phyloP scores from a whole-genome alignment of 1,140 invertebrate species.

The Drosophila quadrilineata region DNA sequence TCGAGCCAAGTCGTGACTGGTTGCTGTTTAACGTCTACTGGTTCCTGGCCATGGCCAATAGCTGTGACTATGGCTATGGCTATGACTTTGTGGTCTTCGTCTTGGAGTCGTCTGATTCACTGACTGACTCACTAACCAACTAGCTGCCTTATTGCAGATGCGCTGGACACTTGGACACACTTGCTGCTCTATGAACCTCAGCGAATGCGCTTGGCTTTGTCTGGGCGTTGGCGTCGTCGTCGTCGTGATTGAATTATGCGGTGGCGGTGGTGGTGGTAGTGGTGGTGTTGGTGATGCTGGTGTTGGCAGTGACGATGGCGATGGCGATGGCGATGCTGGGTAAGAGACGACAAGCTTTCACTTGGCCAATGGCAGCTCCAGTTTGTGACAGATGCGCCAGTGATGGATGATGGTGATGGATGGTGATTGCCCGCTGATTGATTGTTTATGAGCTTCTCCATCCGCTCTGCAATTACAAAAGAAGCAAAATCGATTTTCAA shows the following conservation, averaged over 20 bases:
- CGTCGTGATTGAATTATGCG: slow-evolving; percentile 55
- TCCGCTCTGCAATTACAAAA: slow-evolving; percentile 55
- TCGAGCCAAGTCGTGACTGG: slow-evolving; percentile 16
- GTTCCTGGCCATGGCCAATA: slow-evolving; percentile 45
- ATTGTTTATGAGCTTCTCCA: slow-evolving; percentile 35
- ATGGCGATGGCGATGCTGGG: too few species aligned
- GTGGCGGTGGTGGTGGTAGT: too few species aligned
- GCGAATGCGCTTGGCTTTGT: too few species aligned
- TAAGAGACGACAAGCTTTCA: too few species aligned
- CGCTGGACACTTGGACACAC: slow-evolving; percentile 12
- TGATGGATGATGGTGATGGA: too few species aligned
- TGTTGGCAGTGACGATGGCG: too few species aligned
- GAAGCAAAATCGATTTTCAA: slow-evolving; percentile 41
- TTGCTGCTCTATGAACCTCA: slow-evolving; percentile 15
- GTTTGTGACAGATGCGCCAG: slow-evolving; percentile 55
- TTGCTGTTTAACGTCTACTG: slow-evolving; percentile 7
- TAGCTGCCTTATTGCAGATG: too few species aligned
- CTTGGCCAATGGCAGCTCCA: slow-evolving; percentile 36
- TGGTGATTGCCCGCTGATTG: slow-evolving; percentile 59
- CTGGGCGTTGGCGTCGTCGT: slow-evolving; percentile 38
- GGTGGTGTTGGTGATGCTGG: too few species aligned
- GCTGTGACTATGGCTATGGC: slow-evolving; percentile 27
- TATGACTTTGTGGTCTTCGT: slow-evolving; percentile 14
- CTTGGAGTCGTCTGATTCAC: slow-evolving; percentile 49
- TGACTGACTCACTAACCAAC: slow-evolving; percentile 56